phyloP scores from a whole-genome alignment of 2,888 invertebrate species.

The Notodonta dromedarius region DNA sequence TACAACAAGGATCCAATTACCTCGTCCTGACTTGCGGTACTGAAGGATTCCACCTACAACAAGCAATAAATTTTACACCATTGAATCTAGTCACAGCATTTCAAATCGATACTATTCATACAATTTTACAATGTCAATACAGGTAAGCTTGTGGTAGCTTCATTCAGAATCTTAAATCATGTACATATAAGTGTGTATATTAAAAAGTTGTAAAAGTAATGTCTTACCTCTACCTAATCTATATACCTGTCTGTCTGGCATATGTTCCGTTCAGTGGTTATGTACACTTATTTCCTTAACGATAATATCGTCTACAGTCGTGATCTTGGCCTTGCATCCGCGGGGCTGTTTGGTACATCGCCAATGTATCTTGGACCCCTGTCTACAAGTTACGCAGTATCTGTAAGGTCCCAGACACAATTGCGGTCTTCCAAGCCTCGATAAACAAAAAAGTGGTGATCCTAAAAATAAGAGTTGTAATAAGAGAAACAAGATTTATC shows the following conservation, averaged over 20 bases:
- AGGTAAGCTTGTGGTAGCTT: too few relatives aligned
- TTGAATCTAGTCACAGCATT: neutral
- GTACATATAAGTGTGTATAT: too few relatives aligned
- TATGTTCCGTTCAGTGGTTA: conserved; percentile 31
- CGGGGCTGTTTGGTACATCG: conserved; percentile 40
- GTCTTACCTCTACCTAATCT: neutral
- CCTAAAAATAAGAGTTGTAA: conserved; percentile 16
- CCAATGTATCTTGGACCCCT: conserved; percentile 34
- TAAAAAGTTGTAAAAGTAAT: neutral
- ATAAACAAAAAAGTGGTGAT: conserved; percentile 27
- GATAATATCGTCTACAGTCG: conserved; percentile 34
- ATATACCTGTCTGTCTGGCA: neutral
- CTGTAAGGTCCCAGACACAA: conserved; percentile 38
- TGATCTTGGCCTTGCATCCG: conserved; percentile 42
- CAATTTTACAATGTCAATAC: too few relatives aligned
- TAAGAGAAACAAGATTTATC: too few relatives aligned
- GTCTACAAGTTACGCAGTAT: conserved; percentile 24
- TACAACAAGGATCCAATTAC: conserved; percentile 22
- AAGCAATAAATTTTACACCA: conserved; percentile 5
- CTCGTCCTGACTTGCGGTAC: conserved; percentile 17
- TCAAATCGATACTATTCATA: too few relatives aligned
- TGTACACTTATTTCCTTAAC: conserved; percentile 33
- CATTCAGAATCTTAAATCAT: too few relatives aligned
- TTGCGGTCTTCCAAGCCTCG: conserved; percentile 38
- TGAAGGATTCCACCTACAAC: conserved; percentile 12